These are phyloP conservation scores for Xenus cinereus DNA, from an alignment of 2,113 vertebrate genomes.

Conservation along the genomic window DNA sequence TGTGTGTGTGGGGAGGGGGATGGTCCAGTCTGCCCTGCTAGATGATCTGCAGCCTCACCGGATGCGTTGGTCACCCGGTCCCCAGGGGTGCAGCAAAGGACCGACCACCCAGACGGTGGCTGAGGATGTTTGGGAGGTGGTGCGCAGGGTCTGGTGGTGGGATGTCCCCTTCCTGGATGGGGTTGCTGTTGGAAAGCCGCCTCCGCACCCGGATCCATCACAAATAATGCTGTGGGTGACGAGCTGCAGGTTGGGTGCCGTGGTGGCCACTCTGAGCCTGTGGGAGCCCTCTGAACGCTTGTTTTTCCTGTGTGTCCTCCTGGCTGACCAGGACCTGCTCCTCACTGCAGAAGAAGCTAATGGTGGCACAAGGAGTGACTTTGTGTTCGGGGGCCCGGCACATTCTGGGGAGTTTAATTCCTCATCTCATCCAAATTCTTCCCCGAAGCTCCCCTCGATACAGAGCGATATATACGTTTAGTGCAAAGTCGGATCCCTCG, in stretches of 20 bases:
- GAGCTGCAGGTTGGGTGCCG: not conserved
- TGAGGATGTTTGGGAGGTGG: not conserved
- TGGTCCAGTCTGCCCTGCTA: accelerated
- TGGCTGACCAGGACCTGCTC: not conserved
- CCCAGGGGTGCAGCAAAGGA: not conserved
- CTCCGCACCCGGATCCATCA: not conserved
- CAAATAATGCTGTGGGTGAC: not conserved
- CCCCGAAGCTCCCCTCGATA: not conserved
- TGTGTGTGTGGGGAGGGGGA: accelerated
- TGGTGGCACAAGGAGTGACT: not conserved
- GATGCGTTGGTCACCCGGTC: not conserved
- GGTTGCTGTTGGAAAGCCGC: not conserved
- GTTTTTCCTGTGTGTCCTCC: not conserved
- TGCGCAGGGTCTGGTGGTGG: not conserved
- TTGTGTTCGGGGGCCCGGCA: not conserved
- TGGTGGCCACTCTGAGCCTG: not conserved
- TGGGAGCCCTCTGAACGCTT: accelerated
- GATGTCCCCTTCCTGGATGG: accelerated
- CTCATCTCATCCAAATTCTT: not conserved
- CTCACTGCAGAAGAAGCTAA: not conserved
- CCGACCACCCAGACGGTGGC: accelerated
- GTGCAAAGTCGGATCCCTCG: not conserved
- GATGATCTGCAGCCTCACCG: accelerated
- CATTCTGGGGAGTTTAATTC: not conserved
- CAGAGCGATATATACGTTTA: accelerated